A percentile compares a stretch with the other conserved stretches of the same genome.
Evolutionary conservation across 1,140 invertebrate genomes (phyloP).

Genomic region (Capitella teleta): DNA sequence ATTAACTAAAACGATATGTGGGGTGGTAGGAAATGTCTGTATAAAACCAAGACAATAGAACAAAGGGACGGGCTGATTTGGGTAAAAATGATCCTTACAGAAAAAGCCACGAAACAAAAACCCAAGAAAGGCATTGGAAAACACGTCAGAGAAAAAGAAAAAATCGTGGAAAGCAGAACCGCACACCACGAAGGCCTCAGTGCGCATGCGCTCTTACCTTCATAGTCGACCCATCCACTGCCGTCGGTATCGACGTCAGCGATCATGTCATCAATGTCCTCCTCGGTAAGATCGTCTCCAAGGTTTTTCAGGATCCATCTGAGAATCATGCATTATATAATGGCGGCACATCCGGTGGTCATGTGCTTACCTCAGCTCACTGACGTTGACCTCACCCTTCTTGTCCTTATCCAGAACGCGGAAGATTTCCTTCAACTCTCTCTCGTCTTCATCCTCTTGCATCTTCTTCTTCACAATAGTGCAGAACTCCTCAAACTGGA

Average conservation of each 20-base stretch:
- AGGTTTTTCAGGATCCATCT: conserved; percentile 38
- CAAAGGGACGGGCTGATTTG: too few species aligned
- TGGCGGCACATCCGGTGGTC: not conserved
- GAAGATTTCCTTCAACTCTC: conserved; percentile 42
- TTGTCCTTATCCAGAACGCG: conserved; percentile 41
- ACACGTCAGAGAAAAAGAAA: not conserved
- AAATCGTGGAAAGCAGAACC: not conserved
- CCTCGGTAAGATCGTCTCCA: conserved; percentile 41
- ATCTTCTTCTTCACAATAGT: conserved; percentile 35
- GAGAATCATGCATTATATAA: too few species aligned
- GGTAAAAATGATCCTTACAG: not conserved
- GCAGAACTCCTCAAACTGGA: conserved; percentile 36
- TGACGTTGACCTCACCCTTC: conserved; percentile 38
- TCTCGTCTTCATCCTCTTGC: conserved; percentile 40
- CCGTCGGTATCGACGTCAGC: conserved; percentile 42
- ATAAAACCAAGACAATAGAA: not conserved
- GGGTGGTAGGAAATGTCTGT: not conserved
- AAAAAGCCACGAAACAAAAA: not conserved
- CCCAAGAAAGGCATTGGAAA: not conserved
- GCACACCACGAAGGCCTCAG: not conserved
- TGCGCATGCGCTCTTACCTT: conserved; percentile 26
- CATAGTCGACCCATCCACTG: conserved; percentile 43
- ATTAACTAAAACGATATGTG: too few species aligned
- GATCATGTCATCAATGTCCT: conserved; percentile 45
- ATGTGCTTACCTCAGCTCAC: conserved; percentile 32